phyloP scores from a whole-genome alignment of 2,113 vertebrate species.

The Nematolebias whitei region DNA sequence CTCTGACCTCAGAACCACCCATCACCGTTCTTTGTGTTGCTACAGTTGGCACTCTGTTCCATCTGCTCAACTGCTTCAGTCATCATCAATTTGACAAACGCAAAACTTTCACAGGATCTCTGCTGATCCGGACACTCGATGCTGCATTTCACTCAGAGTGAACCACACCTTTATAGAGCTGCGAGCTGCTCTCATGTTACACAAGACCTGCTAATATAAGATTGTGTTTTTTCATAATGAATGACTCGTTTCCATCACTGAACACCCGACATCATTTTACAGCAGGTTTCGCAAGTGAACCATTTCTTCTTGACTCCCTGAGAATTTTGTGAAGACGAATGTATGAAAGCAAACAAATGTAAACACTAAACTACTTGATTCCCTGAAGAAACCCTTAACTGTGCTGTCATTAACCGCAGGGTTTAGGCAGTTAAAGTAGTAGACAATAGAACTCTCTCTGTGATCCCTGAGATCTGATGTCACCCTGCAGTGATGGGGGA shows the following conservation, averaged over 20 bases:
- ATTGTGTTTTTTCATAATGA: constrained; percentile 33
- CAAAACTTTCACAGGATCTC: not conserved
- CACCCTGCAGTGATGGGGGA: too few species aligned
- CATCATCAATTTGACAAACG: not conserved
- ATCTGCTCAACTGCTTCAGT: constrained; percentile 20
- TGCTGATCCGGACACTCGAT: not conserved
- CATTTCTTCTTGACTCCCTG: constrained; percentile 36
- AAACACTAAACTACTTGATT: not conserved
- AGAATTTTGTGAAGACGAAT: constrained; percentile 39
- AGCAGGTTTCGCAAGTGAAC: constrained; percentile 45
- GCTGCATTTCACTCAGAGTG: constrained; percentile 1
- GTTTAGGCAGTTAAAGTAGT: constrained; percentile 11
- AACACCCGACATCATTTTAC: constrained; percentile 29
- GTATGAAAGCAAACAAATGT: not conserved
- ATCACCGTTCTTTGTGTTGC: constrained; percentile 38
- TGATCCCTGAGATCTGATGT: too few species aligned
- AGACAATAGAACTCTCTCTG: too few species aligned
- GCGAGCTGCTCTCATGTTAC: not conserved
- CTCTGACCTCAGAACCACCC: constrained; percentile 33
- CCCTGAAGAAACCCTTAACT: not conserved
- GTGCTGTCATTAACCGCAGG: not conserved
- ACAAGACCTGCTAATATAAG: too few species aligned
- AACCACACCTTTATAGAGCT: not conserved
- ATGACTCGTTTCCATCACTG: constrained; percentile 29
- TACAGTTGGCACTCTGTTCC: constrained; percentile 43